These are phyloP conservation scores for Aphodius granarius DNA, from an alignment of 2,888 invertebrate genomes.

Conservation along the genomic window DNA sequence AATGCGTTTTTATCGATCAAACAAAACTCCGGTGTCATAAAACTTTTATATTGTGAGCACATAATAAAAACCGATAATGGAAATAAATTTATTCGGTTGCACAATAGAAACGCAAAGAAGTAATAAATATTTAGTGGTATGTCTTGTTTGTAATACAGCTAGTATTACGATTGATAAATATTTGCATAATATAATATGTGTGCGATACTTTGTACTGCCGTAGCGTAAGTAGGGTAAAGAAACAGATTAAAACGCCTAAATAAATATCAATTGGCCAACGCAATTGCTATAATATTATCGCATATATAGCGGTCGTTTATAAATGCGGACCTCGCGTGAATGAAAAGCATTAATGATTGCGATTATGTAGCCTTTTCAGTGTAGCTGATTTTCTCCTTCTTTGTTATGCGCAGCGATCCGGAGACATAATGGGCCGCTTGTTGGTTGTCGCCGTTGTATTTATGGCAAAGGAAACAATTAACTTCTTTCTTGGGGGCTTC, in stretches of 20 bases:
- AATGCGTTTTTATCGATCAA: neutral
- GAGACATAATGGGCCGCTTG: neutral
- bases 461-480: neutral
- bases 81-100: neutral
- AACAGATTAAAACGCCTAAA: conserved; percentile 5
- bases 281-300: neutral
- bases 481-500: neutral
- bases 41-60: neutral
- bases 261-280: conserved; percentile 12
- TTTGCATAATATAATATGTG: neutral
- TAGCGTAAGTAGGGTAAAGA: conserved; percentile 1
- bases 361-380: neutral
- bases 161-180: neutral
- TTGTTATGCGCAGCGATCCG: neutral
- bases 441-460: neutral
- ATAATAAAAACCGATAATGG: neutral
- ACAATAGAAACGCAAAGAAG: neutral
- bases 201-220: neutral
- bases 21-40: neutral
- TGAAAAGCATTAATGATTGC: neutral
- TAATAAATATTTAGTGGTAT: neutral
- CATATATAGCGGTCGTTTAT: neutral
- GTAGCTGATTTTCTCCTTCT: neutral
- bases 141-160: neutral
- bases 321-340: neutral